Percentiles rank a stretch among this genome's conserved stretches.
Evolutionary conservation across 2,113 vertebrate genomes (phyloP).

Genomic region (Phainopepla nitens): DNA sequence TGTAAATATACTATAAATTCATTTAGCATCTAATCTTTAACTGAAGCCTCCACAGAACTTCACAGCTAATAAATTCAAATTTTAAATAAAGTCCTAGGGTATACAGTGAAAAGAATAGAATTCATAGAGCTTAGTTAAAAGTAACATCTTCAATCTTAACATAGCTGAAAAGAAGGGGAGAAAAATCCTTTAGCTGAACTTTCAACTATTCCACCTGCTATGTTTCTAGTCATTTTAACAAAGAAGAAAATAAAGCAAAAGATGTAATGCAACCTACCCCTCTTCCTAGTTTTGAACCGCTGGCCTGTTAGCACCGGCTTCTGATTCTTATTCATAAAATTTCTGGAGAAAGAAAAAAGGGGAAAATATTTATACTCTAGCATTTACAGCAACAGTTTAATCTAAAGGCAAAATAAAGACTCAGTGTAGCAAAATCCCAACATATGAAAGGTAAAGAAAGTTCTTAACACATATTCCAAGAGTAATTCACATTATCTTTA

Average conservation of each 20-base stretch:
- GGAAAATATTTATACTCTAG: not conserved
- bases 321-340: slow-evolving; percentile 98
- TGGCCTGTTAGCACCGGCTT: slow-evolving; percentile 97
- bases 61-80: not conserved
- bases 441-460: not conserved
- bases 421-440: not conserved
- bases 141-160: not conserved
- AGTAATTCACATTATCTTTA: not conserved
- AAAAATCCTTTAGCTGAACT: not conserved
- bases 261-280: slow-evolving; percentile 76
- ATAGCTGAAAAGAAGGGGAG: not conserved
- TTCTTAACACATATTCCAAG: not conserved
- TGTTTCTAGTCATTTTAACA: not conserved
- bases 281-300: slow-evolving; percentile 96
- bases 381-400: not conserved
- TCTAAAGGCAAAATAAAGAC: not conserved
- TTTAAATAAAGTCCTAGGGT: not conserved
- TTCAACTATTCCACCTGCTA: not conserved
- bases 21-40: not conserved
- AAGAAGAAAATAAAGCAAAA: not conserved
- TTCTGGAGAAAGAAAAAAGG: slow-evolving; percentile 71
- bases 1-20: not conserved
- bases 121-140: not conserved
- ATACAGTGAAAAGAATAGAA: not conserved
- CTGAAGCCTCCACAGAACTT: not conserved